These are phyloP conservation scores for Nysson spinosus DNA, from an alignment of 2,888 invertebrate genomes.

Conservation along the genomic window DNA sequence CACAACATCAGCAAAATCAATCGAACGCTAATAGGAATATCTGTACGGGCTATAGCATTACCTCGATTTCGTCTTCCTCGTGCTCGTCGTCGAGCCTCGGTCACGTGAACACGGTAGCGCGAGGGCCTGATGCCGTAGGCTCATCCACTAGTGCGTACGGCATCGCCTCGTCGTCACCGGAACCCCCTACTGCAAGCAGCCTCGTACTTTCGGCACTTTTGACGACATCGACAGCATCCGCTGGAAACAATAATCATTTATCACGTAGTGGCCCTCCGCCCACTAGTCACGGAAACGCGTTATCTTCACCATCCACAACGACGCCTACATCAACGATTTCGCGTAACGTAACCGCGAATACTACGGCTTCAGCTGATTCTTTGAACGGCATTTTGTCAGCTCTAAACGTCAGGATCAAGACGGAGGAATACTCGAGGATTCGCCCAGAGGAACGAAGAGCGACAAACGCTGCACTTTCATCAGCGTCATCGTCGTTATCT, in stretches of 20 bases:
- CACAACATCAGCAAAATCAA: slow-evolving; percentile 34
- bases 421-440: slow-evolving; percentile 58
- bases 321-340: slow-evolving; percentile 41
- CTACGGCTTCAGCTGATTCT: slow-evolving; percentile 59
- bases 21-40: slow-evolving; percentile 21
- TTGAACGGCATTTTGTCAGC: slow-evolving; percentile 67
- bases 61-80: slow-evolving; percentile 47
- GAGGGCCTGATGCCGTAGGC: slow-evolving; percentile 61
- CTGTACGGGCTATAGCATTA: slow-evolving; percentile 44
- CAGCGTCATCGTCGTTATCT: slow-evolving; percentile 41
- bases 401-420: slow-evolving; percentile 65
- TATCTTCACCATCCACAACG: slow-evolving; percentile 59
- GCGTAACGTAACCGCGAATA: slow-evolving; percentile 14
- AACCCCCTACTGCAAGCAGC: slow-evolving; percentile 41
- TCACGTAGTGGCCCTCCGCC: slow-evolving; percentile 23
- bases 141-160: slow-evolving; percentile 50
- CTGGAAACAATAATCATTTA: slow-evolving; percentile 38
- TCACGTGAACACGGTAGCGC: slow-evolving; percentile 61
- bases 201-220: slow-evolving; percentile 59
- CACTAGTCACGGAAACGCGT: slow-evolving; percentile 44
- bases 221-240: slow-evolving; percentile 55
- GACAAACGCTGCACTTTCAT: slow-evolving; percentile 35
- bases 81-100: slow-evolving; percentile 63
- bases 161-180: slow-evolving; percentile 48
- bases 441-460: slow-evolving; percentile 49